A percentile compares a stretch with the other conserved stretches of the same genome.
These are phyloP conservation scores for Fregetta grallaria DNA, from an alignment of 2,113 vertebrate species.

Conservation along the genomic window DNA sequence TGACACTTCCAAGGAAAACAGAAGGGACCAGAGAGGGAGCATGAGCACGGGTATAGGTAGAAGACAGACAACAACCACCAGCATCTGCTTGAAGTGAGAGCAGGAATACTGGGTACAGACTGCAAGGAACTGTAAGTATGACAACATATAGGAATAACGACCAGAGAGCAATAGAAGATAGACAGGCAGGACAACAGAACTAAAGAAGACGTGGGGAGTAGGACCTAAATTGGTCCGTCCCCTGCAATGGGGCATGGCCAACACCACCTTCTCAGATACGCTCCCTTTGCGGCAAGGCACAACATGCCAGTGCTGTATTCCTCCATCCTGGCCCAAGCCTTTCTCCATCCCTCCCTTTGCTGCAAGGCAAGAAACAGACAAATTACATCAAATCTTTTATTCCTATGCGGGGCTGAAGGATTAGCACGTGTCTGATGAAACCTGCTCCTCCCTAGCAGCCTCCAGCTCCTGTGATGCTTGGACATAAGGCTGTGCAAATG, in stretches of 20 bases:
- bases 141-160: accelerated
- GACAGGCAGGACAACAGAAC: not conserved
- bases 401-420: not conserved
- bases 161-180: not conserved
- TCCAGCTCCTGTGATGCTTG: not conserved
- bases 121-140: not conserved
- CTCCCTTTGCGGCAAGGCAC: not conserved
- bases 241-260: not conserved
- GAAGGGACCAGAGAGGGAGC: not conserved
- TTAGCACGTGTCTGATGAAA: not conserved
- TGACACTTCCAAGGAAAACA: not conserved
- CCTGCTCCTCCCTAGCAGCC: not conserved
- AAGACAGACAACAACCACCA: not conserved
- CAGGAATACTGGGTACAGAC: not conserved
- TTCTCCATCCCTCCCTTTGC: not conserved
- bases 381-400: not conserved
- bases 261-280: not conserved
- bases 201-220: not conserved
- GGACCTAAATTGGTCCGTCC: not conserved
- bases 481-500: not conserved
- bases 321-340: not conserved
- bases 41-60: not conserved
- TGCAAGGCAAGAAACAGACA: not conserved
- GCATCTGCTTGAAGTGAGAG: not conserved
- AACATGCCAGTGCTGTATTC: not conserved